These are phyloP conservation scores for Hypena proboscidalis DNA, from an alignment of 2,888 invertebrate species.

Conservation along the genomic window DNA sequence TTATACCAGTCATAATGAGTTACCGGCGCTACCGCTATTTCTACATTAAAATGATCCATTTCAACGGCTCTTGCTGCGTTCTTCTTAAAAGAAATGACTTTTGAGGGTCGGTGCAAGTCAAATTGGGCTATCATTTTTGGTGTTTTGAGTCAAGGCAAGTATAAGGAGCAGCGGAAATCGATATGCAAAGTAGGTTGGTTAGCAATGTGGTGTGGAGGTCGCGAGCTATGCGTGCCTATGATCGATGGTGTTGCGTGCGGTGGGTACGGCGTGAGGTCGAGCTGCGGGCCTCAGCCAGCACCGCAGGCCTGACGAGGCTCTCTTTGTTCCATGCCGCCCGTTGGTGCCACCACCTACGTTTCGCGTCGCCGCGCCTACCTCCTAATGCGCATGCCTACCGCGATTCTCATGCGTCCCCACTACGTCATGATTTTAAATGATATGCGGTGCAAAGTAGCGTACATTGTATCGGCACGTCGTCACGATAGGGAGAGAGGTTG, in stretches of 20 bases:
- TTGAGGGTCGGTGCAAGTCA: too few relatives aligned
- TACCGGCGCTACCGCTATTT: not conserved
- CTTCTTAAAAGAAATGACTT: too few relatives aligned
- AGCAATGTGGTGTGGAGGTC: constrained; percentile 63
- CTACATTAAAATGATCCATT: not conserved
- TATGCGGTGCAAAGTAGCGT: constrained; percentile 64
- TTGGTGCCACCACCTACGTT: constrained; percentile 57
- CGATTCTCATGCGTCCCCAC: constrained; percentile 66
- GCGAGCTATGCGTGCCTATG: constrained; percentile 69
- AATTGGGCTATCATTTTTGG: constrained; percentile 18
- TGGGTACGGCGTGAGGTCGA: constrained; percentile 45
- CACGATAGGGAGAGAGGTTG: constrained; percentile 51
- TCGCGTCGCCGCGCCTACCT: constrained; percentile 73
- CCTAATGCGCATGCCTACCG: constrained; percentile 73
- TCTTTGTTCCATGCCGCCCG: constrained; percentile 67
- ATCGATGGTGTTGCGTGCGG: constrained; percentile 72
- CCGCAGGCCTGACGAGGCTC: constrained; percentile 56
- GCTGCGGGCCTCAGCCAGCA: constrained; percentile 57
- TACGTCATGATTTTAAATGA: constrained; percentile 72
- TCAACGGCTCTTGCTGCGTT: too few relatives aligned
- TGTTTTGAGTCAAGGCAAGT: constrained; percentile 32
- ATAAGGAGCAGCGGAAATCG: constrained; percentile 54
- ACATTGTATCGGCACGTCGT: constrained; percentile 57
- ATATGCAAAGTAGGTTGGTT: constrained; percentile 67
- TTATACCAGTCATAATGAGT: too few relatives aligned